Evolutionary conservation across 1,140 invertebrate species (phyloP).

Genomic region (Stegodyphus mimosarum): DNA sequence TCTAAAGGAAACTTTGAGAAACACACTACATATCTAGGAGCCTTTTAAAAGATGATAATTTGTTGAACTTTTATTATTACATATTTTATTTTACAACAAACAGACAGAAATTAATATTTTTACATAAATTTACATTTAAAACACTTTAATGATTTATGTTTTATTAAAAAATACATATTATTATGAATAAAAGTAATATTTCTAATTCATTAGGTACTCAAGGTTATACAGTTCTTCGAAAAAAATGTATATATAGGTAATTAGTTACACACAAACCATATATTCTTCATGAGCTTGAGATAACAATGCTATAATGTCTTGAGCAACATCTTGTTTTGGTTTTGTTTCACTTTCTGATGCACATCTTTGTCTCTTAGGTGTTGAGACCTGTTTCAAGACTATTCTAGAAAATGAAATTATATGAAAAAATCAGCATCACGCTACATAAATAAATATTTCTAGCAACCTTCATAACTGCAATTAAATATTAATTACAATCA

Average conservation of each 20-base stretch:
- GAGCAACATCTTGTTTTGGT: conserved; percentile 64
- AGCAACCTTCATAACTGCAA: neutral
- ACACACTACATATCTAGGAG: too few species aligned
- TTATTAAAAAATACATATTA: too few species aligned
- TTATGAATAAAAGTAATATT: too few species aligned
- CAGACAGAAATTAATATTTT: too few species aligned
- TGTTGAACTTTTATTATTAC: too few species aligned
- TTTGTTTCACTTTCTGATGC: conserved; percentile 22
- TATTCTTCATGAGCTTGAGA: conserved; percentile 84
- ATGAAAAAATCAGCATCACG: neutral
- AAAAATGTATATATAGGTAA: neutral
- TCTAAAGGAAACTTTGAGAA: too few species aligned
- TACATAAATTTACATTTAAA: too few species aligned
- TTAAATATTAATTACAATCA: neutral
- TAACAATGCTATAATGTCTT: conserved; percentile 89
- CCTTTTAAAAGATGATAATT: too few species aligned
- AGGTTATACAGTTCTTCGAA: too few species aligned
- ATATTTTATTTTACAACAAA: too few species aligned
- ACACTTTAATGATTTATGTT: too few species aligned
- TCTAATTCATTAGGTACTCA: too few species aligned
- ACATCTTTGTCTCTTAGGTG: conserved; percentile 7
- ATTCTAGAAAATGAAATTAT: conserved; percentile 8
- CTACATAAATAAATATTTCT: neutral
- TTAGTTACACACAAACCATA: conserved; percentile 29
- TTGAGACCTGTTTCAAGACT: conserved; percentile 7